Percentiles rank a stretch among this genome's conserved stretches.
phyloP scores from a whole-genome alignment of 1,140 invertebrate genomes.

The Drosophila ogumai region DNA sequence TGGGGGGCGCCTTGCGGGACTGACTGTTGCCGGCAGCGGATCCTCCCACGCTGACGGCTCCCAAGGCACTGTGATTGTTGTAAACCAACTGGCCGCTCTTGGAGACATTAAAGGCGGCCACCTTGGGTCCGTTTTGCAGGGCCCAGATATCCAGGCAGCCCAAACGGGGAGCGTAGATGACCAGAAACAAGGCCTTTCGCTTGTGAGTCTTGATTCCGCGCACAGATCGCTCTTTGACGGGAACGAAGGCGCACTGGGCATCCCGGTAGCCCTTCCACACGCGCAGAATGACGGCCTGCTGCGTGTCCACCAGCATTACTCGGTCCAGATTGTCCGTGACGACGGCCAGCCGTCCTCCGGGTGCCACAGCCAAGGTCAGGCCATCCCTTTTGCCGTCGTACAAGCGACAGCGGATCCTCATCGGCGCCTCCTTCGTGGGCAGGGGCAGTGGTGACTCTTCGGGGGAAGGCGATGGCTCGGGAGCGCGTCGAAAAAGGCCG shows the following conservation, averaged over 20 bases:
- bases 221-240: slow-evolving; percentile 79
- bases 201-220: slow-evolving; percentile 79
- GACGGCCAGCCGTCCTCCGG: slow-evolving; percentile 91
- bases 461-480: slow-evolving; percentile 21
- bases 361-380: slow-evolving; percentile 90
- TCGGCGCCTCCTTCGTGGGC: slow-evolving; percentile 87
- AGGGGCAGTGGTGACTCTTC: slow-evolving; percentile 65
- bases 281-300: slow-evolving; percentile 91
- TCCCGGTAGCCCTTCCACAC: slow-evolving; percentile 98
- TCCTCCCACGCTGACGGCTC: slow-evolving; percentile 32
- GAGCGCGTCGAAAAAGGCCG: slow-evolving; percentile 62
- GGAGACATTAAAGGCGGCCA: slow-evolving; percentile 95
- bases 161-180: slow-evolving; percentile 94
- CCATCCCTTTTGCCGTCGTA: slow-evolving; percentile 92
- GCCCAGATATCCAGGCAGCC: slow-evolving; percentile 95
- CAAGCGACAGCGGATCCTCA: slow-evolving; percentile 92
- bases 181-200: slow-evolving; percentile 90
- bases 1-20: slow-evolving; percentile 86
- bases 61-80: slow-evolving; percentile 91
- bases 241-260: slow-evolving; percentile 95
- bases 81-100: slow-evolving; percentile 93
- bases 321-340: slow-evolving; percentile 94
- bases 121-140: slow-evolving; percentile 93
- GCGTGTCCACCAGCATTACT: slow-evolving; percentile 93
- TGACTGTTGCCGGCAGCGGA: slow-evolving; percentile 61